These are phyloP conservation scores for Timema podura DNA, from an alignment of 2,888 invertebrate species.

Conservation along the genomic window DNA sequence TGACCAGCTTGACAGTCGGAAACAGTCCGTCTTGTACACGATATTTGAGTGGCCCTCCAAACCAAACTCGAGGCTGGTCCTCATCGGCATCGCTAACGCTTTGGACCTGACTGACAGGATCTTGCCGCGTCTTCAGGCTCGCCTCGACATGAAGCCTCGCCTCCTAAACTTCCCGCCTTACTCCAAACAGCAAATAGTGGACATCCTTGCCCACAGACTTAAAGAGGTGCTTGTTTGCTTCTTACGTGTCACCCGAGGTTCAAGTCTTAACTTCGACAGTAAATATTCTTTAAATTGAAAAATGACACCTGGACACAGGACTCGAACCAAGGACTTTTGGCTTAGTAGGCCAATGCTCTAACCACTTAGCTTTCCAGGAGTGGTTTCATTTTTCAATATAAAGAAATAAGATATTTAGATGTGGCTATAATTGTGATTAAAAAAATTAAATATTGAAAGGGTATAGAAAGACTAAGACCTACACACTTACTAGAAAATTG, in stretches of 20 bases:
- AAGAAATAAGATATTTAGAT: no score
- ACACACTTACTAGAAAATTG: no score
- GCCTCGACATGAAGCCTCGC: slow-evolving; percentile 65
- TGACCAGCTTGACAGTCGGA: slow-evolving; percentile 82
- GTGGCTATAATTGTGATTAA: no score
- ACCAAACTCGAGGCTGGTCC: slow-evolving; percentile 62
- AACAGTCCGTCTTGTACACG: slow-evolving; percentile 83
- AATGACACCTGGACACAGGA: no score
- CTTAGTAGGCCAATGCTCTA: no score
- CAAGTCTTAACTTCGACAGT: no score
- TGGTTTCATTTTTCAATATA: no score
- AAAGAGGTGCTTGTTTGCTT: slow-evolving; percentile 46
- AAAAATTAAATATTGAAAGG: no score
- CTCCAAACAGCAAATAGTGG: slow-evolving; percentile 79
- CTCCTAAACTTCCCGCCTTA: slow-evolving; percentile 91
- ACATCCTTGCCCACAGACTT: slow-evolving; percentile 78
- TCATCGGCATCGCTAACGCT: slow-evolving; percentile 93
- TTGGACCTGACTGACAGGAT: slow-evolving; percentile 90
- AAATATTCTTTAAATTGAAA: no score
- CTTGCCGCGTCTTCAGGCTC: slow-evolving; percentile 78
- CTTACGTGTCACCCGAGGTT: neutral
- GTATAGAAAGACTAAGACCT: no score
- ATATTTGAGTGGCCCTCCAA: slow-evolving; percentile 91
- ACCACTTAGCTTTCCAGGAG: no score
- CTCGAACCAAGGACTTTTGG: no score